Base-by-base conservation (phyloP, 2,797 vertebrate genomes). In the Spizella passerina region DNA sequence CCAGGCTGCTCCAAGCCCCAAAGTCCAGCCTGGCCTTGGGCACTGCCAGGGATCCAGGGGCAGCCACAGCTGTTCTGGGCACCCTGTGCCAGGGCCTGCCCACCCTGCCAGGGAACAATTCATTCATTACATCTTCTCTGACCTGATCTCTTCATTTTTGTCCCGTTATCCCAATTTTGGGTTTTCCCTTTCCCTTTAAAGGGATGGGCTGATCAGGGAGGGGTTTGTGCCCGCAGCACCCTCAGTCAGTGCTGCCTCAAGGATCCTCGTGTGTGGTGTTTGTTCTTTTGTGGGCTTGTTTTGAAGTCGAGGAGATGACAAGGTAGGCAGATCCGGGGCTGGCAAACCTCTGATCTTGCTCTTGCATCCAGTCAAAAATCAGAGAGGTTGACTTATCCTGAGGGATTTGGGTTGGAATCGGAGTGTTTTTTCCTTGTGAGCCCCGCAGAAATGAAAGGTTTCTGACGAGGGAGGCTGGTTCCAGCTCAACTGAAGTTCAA, bases 21-120 rank as follows among this genome's bases (percentile, higher is more conserved):
- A 10, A 36, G 11, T 61, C 71, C 72, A 43, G 0, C n/a, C 57
- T 36, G 36, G 12, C 19, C 36, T 64, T 57, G 84, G 50, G 0
- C 59, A 71, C n/a, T 64, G 0, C 46, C 50, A 79, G 57, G 36
- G 66, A 64, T 57, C 14, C 81, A 73, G 50, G 50, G 50, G 23
- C 50, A 71, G 75, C 50, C 43, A 0, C 57, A 64, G 75, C 75
- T 86, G 0, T 49, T 78, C 49, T 86, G 73, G 50, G 36, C 43
- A 29, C 9, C 23, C 66, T 72, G 24, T 46, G 52, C 68, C 76
- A 73, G 60, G 38, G 29, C 38, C 68, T 80, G 0, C 7, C 66
- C 66, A 24, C 44, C 27, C 23, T 32, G 0, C 1, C 44, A 46
- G 44, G 20, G 27, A 32, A 15, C 0, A 0, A 72, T 57, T 72